A percentile compares a stretch with the other conserved stretches of the same genome.
Conservation (phyloP, 37 sponge, comb jelly and placozoan genomes). For the Aphrocallistes beatrix region DNA sequence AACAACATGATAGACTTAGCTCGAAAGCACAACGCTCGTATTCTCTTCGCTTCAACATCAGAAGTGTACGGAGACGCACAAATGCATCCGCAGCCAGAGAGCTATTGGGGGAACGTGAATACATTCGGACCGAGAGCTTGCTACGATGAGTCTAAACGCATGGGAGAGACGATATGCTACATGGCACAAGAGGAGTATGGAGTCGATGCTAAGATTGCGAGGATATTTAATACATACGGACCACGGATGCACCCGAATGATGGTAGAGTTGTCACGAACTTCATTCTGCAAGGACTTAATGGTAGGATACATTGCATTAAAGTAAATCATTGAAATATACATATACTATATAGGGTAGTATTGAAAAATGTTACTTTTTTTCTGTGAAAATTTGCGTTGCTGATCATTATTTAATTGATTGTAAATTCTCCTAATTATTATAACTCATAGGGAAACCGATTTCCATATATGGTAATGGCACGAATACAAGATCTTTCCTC, state of each 20-base stretch:
- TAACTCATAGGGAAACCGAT: not conserved
- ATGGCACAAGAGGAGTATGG: constrained; percentile 54
- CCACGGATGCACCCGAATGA: constrained; percentile 93
- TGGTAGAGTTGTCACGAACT: constrained; percentile 93
- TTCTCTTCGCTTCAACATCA: constrained; percentile 81
- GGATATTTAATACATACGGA: constrained; percentile 94
- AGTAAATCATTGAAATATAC: not conserved
- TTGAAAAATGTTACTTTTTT: not conserved
- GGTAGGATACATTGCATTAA: constrained; percentile 13
- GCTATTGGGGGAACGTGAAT: constrained; percentile 86
- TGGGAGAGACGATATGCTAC: constrained; percentile 87
- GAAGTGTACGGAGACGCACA: constrained; percentile 86
- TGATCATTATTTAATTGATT: not conserved
- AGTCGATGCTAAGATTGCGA: constrained; percentile 78
- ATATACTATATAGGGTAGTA: not conserved
- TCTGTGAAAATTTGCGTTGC: too few relatives aligned
- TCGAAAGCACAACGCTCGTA: constrained; percentile 53
- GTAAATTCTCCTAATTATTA: not conserved
- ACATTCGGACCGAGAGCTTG: constrained; percentile 93
- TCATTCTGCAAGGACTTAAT: constrained; percentile 73
- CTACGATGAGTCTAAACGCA: constrained; percentile 90
- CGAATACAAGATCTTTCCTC: constrained; percentile 83
- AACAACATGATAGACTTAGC: constrained; percentile 85
- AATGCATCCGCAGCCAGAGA: constrained; percentile 79
- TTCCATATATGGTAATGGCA: constrained; percentile 62